Evolutionary conservation across 2,797 vertebrate genomes (phyloP), one percentile per base, ranked within the genome.

Genomic region (Enteromius treurensis): DNA sequence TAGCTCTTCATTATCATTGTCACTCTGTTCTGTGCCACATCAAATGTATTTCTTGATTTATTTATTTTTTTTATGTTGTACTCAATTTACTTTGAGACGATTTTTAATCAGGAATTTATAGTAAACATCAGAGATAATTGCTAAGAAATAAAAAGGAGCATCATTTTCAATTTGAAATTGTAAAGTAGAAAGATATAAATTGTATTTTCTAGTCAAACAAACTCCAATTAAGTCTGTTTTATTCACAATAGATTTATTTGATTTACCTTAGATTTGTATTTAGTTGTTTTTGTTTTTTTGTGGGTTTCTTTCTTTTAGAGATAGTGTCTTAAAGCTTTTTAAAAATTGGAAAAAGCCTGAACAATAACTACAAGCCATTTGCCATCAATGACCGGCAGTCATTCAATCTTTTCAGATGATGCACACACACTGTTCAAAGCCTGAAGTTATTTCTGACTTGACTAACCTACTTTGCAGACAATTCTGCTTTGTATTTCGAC

Each of bases 401-500:
- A 77, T 64, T 29, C 26, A 77, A 32, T 79, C 62, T 17, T 29
- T 49, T 34, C 19, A 37, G 60, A 32, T 42, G 19, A 23, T 32
- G 10, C 5, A 14, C 15, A 49, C 29, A 40, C 14, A 23, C 73
- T 90, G 90, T 90, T 91, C 82, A 90, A 89, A 83, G 90, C 85
- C 77, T 85, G 89, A 91, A 92, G 92, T 90, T 93, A 92, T 93
- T 94, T 93, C 86, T 90, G 90, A 92, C 90, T 91, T 79, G 79
- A 83, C 89, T 91, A 94, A 90, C 92, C 92, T 92, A 93, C 92
- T 92, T 93, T 87, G 89, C 86, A 90, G 91, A 92, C 90, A 88
- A 90, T 90, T 88, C 17, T 29, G n/a, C 55, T 60, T 45, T 62
- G 53, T 29, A 19, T 77, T 29, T 77, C 10, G 15, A 29, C 55